phyloP scores from a whole-genome alignment of 2,888 invertebrate species.

The Drosophila diplacantha region DNA sequence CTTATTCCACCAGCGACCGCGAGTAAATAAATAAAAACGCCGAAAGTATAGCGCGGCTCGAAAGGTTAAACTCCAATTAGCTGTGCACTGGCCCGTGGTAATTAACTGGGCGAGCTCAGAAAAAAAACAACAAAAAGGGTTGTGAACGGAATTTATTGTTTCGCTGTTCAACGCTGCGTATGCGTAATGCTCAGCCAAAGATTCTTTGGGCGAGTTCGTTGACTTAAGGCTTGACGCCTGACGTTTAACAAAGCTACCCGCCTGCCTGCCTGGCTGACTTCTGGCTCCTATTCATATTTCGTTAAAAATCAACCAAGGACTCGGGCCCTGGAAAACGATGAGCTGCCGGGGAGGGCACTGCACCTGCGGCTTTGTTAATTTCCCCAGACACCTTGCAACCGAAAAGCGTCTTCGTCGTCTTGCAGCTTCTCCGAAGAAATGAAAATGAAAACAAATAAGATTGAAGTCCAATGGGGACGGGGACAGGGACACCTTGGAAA shows the following conservation, averaged over 20 bases:
- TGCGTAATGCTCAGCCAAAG: conserved; percentile 47
- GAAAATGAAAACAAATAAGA: conserved; percentile 45
- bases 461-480: conserved; percentile 17
- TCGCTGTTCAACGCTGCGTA: conserved; percentile 60
- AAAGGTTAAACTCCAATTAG: conserved; percentile 54
- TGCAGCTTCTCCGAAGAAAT: conserved; percentile 26
- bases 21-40: conserved; percentile 25
- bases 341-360: not conserved
- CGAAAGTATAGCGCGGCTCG: conserved; percentile 13
- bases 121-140: conserved; percentile 10
- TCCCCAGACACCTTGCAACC: conserved; percentile 62
- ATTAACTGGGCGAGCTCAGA: conserved; percentile 47
- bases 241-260: conserved; percentile 36
- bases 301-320: conserved; percentile 50
- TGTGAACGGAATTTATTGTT: conserved; percentile 25
- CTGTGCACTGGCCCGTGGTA: conserved; percentile 54
- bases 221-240: conserved; percentile 44
- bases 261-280: not conserved
- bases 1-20: conserved; percentile 11
- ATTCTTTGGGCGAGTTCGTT: conserved; percentile 25
- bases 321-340: not conserved
- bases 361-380: conserved; percentile 66
- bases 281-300: conserved; percentile 56
- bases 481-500: conserved; percentile 30
- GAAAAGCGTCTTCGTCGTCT: conserved; percentile 8